Evolutionary conservation across 2,797 vertebrate species (phyloP).

Genomic region (Fringilla coelebs): DNA sequence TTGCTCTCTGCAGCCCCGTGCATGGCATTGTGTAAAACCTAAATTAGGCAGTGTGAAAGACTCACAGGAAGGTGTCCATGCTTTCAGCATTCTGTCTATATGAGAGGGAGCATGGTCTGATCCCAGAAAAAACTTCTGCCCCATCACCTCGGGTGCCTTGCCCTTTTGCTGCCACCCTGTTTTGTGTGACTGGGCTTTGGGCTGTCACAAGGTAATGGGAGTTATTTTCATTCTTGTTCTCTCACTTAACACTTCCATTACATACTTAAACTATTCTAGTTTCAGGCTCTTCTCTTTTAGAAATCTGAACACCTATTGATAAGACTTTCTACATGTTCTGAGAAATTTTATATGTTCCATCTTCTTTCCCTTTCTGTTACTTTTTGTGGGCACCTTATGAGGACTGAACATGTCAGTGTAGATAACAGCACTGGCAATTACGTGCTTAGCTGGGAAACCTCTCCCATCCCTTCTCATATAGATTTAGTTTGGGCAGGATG

Average conservation of each 20-base stretch:
- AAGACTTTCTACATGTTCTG: neutral
- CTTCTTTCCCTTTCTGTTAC: neutral
- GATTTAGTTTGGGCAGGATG: neutral
- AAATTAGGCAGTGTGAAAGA: neutral
- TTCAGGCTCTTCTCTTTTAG: neutral
- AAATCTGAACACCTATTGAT: neutral
- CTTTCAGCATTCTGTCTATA: neutral
- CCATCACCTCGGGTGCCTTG: neutral
- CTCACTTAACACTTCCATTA: neutral
- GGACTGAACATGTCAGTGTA: neutral
- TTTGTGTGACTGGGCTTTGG: neutral
- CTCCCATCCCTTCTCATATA: neutral
- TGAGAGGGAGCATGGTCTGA: neutral
- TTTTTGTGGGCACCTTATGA: neutral
- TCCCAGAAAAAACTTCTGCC: neutral
- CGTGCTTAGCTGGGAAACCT: neutral
- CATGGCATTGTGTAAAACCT: neutral
- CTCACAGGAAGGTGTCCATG: neutral
- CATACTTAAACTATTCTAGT: neutral
- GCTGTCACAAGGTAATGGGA: neutral
- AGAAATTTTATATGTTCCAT: neutral
- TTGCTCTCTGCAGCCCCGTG: slow-evolving; percentile 4
- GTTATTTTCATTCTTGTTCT: neutral
- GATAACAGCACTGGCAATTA: neutral
- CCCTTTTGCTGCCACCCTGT: neutral